A percentile compares a stretch with the other conserved stretches of the same genome.
These are phyloP conservation scores for Protodeltote pygarga DNA, from an alignment of 2,888 invertebrate species.

Conservation along the genomic window DNA sequence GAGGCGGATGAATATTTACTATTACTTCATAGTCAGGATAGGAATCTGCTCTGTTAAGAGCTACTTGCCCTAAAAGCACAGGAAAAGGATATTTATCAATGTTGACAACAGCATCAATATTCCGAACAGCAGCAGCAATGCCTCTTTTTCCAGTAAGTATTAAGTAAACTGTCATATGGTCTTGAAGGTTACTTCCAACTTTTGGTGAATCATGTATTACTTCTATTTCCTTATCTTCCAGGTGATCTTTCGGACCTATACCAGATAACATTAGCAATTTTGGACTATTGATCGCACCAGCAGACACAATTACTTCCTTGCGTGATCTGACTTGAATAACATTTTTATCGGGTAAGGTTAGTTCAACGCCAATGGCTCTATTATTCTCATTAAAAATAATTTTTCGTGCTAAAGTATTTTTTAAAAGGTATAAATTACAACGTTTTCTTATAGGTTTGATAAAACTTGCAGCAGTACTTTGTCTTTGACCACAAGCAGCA, in stretches of 20 bases:
- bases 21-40: slow-evolving; percentile 65
- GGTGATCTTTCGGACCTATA: slow-evolving; percentile 57
- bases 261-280: slow-evolving; percentile 65
- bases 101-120: slow-evolving; percentile 51
- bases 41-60: slow-evolving; percentile 55
- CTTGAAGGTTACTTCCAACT: slow-evolving; percentile 62
- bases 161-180: slow-evolving; percentile 58
- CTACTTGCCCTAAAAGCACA: slow-evolving; percentile 56
- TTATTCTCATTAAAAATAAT: slow-evolving; percentile 48
- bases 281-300: slow-evolving; percentile 61
- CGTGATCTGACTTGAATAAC: slow-evolving; percentile 33
- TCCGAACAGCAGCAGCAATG: slow-evolving; percentile 33
- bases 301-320: slow-evolving; percentile 61
- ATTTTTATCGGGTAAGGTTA: slow-evolving; percentile 30
- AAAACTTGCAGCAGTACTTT: slow-evolving; percentile 55
- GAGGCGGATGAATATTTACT: slow-evolving; percentile 45
- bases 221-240: slow-evolving; percentile 50
- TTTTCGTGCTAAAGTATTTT: slow-evolving; percentile 54
- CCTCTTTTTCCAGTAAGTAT: slow-evolving; percentile 49
- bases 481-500: slow-evolving; percentile 45
- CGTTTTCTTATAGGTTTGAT: slow-evolving; percentile 50
- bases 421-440: slow-evolving; percentile 54
- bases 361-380: slow-evolving; percentile 54
- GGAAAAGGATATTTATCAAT: slow-evolving; percentile 56
- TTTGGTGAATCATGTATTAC: slow-evolving; percentile 49